A percentile compares a stretch with the other conserved stretches of the same genome.
These are phyloP conservation scores for Lochmaea capreae DNA, from an alignment of 2,888 invertebrate genomes.

Conservation along the genomic window DNA sequence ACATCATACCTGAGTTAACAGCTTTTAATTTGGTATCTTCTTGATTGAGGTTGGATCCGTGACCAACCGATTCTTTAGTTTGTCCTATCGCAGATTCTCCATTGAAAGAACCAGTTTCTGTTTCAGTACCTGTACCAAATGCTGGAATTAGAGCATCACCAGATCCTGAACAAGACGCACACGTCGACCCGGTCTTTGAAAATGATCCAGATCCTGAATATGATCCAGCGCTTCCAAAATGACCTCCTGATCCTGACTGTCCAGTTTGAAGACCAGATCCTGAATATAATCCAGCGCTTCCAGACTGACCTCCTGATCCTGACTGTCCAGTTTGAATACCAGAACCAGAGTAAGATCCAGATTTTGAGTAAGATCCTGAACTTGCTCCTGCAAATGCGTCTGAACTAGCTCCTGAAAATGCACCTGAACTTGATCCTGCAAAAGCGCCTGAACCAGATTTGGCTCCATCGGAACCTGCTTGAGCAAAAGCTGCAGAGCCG, in stretches of 20 bases:
- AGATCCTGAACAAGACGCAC: background rate
- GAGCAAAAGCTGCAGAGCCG: constrained; percentile 21
- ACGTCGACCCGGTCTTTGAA: background rate
- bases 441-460: constrained; percentile 37
- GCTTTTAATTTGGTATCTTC: background rate
- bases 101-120: background rate
- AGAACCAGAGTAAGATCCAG: constrained; percentile 10
- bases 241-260: background rate
- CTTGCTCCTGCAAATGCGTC: constrained; percentile 28
- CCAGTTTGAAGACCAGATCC: constrained; percentile 19
- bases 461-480: constrained; percentile 30
- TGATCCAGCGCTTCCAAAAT: constrained; percentile 14
- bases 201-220: constrained; percentile 20
- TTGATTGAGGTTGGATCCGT: background rate
- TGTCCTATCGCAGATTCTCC: background rate
- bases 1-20: background rate
- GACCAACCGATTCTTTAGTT: background rate
- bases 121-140: no score
- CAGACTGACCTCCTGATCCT: background rate
- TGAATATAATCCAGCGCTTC: constrained; percentile 25
- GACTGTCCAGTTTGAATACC: background rate
- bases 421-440: constrained; percentile 37
- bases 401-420: constrained; percentile 4
- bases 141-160: no score
- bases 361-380: constrained; percentile 10